Evolutionary conservation across 2,113 vertebrate genomes (phyloP), one percentile per base, ranked within the genome.

Genomic region (Oryzias celebensis): DNA sequence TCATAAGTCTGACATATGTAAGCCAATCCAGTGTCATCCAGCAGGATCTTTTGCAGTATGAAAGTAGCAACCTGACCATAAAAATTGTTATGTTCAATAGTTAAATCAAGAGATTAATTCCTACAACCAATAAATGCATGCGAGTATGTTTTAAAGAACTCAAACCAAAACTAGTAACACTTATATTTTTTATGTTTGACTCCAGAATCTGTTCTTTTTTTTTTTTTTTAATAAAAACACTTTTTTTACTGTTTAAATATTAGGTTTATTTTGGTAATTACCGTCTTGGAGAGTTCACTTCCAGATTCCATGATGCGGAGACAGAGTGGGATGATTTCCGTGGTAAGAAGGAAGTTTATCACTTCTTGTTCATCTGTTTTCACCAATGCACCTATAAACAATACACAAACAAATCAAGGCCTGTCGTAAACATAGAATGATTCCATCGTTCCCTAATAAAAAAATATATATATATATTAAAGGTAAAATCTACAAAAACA

Each of bases 341-440:
- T 99, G 41, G 97, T 99, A 75, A 99, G 64, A 63, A 99, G 92
- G 86, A 99, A 99, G 87, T 99, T 99, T 73, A 99, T 99, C 80
- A 99, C 97, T 90, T 99, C 97, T 81, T 99, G 97, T 69, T 99
- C 97, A 18, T 99, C 97, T 4, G 97, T 98, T 92, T 99, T 99
- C 66, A 99, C 97, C 87, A 98, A 87, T 7, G 97, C 97, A 36
- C 97, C 97, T 99, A 73, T 16, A 73, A 63, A 22, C 62, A 70
- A 75, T 2, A 55, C 7, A 31, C 17, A 55, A 4, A 49, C 10
- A 56, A 17, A 12, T 45, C 13, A 60, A 24, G 1, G 22, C n/a
- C 17, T 48, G 18, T 1, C 36, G 7, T 12, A 26, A 28, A 62
- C 24, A 43, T n/a, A 7, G 12, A 55, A 31, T 10, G 12, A 45